A percentile compares a stretch with the other conserved stretches of the same genome.
Conservation (phyloP, 2,797 vertebrate species). For the Etheostoma perlongum region DNA sequence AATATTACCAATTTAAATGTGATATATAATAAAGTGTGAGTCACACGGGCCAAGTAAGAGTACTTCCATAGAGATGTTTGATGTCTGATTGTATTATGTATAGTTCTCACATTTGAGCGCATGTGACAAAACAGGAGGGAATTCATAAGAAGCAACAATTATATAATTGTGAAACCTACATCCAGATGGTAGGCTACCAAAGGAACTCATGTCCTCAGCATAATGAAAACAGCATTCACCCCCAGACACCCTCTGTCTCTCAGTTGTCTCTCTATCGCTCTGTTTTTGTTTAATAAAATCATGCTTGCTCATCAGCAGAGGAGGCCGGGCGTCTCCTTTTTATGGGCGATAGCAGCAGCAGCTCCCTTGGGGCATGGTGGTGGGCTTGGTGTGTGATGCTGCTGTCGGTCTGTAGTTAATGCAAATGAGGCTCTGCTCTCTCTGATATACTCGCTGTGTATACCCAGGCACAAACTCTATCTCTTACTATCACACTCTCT, state of each 20-base stretch:
- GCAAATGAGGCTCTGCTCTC: constrained; percentile 68
- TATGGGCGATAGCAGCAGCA: constrained; percentile 47
- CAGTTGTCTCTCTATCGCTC: constrained; percentile 37
- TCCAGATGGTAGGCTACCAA: constrained; percentile 42
- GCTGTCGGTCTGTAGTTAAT: constrained; percentile 68
- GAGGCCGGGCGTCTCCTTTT: constrained; percentile 51
- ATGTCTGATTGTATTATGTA: background rate
- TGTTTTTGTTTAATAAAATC: constrained; percentile 67
- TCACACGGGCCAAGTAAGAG: background rate
- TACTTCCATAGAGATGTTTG: background rate
- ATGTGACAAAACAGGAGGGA: background rate
- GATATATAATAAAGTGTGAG: background rate
- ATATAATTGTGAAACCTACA: constrained; percentile 22
- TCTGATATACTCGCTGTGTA: constrained; percentile 51
- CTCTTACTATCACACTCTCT: constrained; percentile 46
- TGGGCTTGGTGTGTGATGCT: constrained; percentile 47
- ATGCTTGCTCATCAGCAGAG: constrained; percentile 67
- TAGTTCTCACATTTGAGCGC: background rate
- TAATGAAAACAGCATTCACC: constrained; percentile 38
- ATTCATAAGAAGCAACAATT: constrained; percentile 3
- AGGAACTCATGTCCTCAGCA: constrained; percentile 50
- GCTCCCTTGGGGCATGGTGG: constrained; percentile 54
- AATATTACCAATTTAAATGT: background rate
- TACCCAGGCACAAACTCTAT: constrained; percentile 39
- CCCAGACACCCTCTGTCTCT: constrained; percentile 35